Base-by-base conservation (phyloP, 2,888 invertebrate species). In the Tipula vernalis region DNA sequence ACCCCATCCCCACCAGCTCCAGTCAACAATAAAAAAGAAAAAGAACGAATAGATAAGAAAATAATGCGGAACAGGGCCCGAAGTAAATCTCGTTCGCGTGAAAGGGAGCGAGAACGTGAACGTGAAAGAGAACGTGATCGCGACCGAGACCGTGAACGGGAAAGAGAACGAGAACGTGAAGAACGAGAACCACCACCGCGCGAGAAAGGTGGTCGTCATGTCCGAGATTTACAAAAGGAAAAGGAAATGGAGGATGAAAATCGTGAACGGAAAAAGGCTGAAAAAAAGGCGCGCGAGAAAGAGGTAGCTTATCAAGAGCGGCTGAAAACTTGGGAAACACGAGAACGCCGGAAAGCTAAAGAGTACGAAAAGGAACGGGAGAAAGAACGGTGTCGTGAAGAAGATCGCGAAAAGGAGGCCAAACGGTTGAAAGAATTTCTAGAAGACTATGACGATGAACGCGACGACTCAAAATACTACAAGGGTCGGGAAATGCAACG, bases 371-470 rank as follows among this genome's bases (percentile, higher is more conserved):
- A 96, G 91, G 90, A 87, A 83, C 18, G 86, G 87, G 96, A 97
- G 90, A 96, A 96, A 89, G 97, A 98, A 90, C 93, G 96, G 85
- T 93, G 95, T 88, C 95, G 96, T 89, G 96, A 97, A 89, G 96
- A 96, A 89, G 98, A 98, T 91, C 93, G 97, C 87, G 96, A 96
- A 91, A 94, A 95, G 87, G 99, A 99, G 92, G 98, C 98, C 0
- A 97, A 97, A 92, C 94, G 97, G 83, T 93, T 99, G 87, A 98
- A 98, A 91, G 98, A 99, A 93, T 99, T 99, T 92, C 94, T 99
- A 3, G 99, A 99, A 92, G 99, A 99, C 91, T 99, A 99, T 90
- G 99, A 99, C 90, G 99, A 99, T 91, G 98, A 99, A 91, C 93
- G 98, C 86, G 98, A 99, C 91, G 99, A 99, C 91, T 94, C 96